These are phyloP conservation scores for Drosophila orosa DNA, from an alignment of 1,140 invertebrate genomes.

Conservation along the genomic window DNA sequence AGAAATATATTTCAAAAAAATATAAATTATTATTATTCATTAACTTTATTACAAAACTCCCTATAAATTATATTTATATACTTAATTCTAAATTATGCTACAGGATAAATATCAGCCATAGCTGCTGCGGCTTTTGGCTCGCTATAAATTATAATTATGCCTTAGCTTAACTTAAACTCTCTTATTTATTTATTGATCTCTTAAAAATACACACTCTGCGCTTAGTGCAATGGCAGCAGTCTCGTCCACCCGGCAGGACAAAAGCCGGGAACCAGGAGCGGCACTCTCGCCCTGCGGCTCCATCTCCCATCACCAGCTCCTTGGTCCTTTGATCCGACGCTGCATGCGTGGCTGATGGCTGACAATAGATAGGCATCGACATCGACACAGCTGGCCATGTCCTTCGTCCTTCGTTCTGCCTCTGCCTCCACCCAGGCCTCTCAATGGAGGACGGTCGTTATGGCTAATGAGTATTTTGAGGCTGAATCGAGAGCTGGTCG, in stretches of 20 bases:
- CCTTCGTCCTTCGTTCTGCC: neutral
- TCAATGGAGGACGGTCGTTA: slow-evolving; percentile 62
- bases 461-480: slow-evolving; percentile 78
- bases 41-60: too few species aligned
- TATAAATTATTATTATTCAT: neutral
- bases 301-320: slow-evolving; percentile 20
- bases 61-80: too few species aligned
- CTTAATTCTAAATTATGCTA: too few species aligned
- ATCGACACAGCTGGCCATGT: slow-evolving; percentile 59
- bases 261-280: slow-evolving; percentile 20
- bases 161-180: too few species aligned
- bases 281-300: neutral
- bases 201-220: neutral
- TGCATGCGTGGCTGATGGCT: slow-evolving; percentile 54
- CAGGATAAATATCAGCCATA: too few species aligned
- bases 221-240: slow-evolving; percentile 13
- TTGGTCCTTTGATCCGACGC: slow-evolving; percentile 54
- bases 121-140: too few species aligned
- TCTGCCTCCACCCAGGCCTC: neutral
- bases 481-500: slow-evolving; percentile 30
- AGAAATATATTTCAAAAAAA: neutral
- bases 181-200: neutral
- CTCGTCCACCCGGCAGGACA: slow-evolving; percentile 40
- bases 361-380: slow-evolving; percentile 54
- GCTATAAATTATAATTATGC: too few species aligned